Evolutionary conservation across 2,888 invertebrate genomes (phyloP), one percentile per base, ranked within the genome.

Genomic region (Heliconius ismenius): DNA sequence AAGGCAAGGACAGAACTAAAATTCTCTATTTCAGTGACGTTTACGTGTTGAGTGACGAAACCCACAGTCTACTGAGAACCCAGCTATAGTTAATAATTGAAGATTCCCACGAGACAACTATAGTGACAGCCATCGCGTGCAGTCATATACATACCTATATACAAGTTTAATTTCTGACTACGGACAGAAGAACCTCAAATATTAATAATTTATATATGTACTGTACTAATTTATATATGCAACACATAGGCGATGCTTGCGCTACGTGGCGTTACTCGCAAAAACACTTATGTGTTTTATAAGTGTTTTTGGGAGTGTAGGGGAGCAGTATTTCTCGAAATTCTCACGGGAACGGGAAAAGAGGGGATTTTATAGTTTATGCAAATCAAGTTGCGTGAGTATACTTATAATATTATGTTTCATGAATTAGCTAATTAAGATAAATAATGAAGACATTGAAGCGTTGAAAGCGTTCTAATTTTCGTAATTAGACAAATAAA

Each of bases 1-100:
- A 65, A 65, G 13, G 65, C 65, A 39, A 39, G 64, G 64, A 65
- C 64, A 36, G 36, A 36, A n/a, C n/a, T n/a, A 10, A 65, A 60
- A 32, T 10, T 36, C 11, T n/a, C n/a, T 36, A n/a, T 36, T 36
- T 65, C n/a, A 65, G 36, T 21, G 13, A 39, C n/a, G n/a, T 65
- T 62, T 36, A 36, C 13, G 13, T 65, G 13, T 65, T 36, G 13
- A 65, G 11, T n/a, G 36, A 39, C 65, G 36, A 39, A 21, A 39
- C 13, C n/a, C 36, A 32, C 28, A 13, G 36, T 13, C 65, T 21
- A 21, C 36, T 39, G 2, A 36, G n/a, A 9, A 36, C 21, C n/a
- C 10, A n/a, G 21, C 10, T 15, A 39, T 24, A 65, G 6, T 65
- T 65, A 11, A 39, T 65, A 39, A n/a, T 65, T 39, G 24, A 65